These are phyloP conservation scores for Drosophila prolongata DNA, from an alignment of 2,888 invertebrate genomes.

Conservation along the genomic window DNA sequence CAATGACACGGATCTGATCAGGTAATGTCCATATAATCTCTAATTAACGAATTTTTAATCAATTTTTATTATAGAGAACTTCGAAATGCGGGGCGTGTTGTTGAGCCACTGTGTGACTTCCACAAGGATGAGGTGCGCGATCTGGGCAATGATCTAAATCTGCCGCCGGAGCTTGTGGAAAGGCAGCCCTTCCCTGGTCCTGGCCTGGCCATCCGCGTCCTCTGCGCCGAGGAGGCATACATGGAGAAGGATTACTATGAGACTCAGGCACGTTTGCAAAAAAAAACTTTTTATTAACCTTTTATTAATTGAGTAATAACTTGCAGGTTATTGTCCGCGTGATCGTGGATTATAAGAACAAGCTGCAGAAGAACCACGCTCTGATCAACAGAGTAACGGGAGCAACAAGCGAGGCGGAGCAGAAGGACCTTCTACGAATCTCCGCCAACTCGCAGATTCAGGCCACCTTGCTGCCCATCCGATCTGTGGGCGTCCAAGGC, in stretches of 20 bases:
- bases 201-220: slow-evolving; percentile 97
- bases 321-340: slow-evolving; percentile 94
- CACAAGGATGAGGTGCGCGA: slow-evolving; percentile 98
- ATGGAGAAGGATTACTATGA: slow-evolving; percentile 98
- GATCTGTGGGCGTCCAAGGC: slow-evolving; percentile 98
- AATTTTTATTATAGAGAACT: slow-evolving; percentile 85
- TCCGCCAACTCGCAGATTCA: slow-evolving; percentile 90
- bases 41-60: neutral
- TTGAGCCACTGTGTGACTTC: slow-evolving; percentile 99
- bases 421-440: slow-evolving; percentile 89
- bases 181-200: slow-evolving; percentile 99
- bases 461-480: slow-evolving; percentile 95
- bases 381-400: slow-evolving; percentile 93
- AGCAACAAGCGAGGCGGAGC: slow-evolving; percentile 91
- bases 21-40: slow-evolving; percentile 84
- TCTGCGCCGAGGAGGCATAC: slow-evolving; percentile 98
- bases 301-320: too few relatives aligned
- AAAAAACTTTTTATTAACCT: neutral
- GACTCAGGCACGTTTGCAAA: slow-evolving; percentile 89
- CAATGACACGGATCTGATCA: slow-evolving; percentile 98
- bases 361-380: slow-evolving; percentile 96
- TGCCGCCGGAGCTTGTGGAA: slow-evolving; percentile 94
- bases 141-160: slow-evolving; percentile 94
- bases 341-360: slow-evolving; percentile 96
- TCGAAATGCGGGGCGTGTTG: slow-evolving; percentile 92